Percentiles rank a stretch among this genome's conserved stretches.
These are phyloP conservation scores for Microctenopoma steveboyesi DNA, from an alignment of 2,797 vertebrate genomes.

Conservation along the genomic window DNA sequence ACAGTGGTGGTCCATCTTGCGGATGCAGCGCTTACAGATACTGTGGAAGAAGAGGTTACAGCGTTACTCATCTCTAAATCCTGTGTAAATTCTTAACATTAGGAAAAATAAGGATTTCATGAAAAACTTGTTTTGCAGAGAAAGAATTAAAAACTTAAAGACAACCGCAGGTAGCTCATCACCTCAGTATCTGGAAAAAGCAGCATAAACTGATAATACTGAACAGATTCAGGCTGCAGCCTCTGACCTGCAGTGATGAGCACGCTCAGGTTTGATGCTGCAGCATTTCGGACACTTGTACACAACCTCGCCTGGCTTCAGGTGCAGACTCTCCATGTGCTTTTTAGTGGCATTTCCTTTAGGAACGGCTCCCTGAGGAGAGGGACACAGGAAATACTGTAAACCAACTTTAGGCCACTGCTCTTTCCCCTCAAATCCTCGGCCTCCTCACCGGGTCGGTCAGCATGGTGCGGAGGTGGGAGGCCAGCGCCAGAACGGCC, in stretches of 20 bases:
- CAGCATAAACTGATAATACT: too few species aligned
- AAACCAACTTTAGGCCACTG: constrained; percentile 29
- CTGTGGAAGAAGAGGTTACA: constrained; percentile 66
- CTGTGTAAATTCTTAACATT: too few species aligned
- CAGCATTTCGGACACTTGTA: constrained; percentile 99
- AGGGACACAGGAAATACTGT: neutral
- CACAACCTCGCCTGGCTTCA: constrained; percentile 97
- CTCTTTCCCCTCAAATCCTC: too few species aligned
- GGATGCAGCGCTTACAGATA: constrained; percentile 98
- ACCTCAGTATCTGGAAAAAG: too few species aligned
- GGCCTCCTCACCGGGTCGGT: constrained; percentile 92
- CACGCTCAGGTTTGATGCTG: constrained; percentile 97
- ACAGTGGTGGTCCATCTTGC: constrained; percentile 99
- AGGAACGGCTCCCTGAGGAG: constrained; percentile 92
- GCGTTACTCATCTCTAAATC: too few species aligned
- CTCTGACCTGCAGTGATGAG: constrained; percentile 97
- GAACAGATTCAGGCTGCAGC: neutral
- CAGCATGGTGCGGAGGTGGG: constrained; percentile 96
- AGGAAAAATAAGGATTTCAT: too few species aligned
- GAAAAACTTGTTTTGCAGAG: too few species aligned
- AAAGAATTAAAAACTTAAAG: too few species aligned
- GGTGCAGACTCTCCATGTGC: constrained; percentile 95
- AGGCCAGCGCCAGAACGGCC: constrained; percentile 92
- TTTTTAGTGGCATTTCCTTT: constrained; percentile 99
- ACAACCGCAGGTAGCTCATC: too few species aligned